phyloP scores from a whole-genome alignment of 2,888 invertebrate genomes.

The Thalpophila matura region DNA sequence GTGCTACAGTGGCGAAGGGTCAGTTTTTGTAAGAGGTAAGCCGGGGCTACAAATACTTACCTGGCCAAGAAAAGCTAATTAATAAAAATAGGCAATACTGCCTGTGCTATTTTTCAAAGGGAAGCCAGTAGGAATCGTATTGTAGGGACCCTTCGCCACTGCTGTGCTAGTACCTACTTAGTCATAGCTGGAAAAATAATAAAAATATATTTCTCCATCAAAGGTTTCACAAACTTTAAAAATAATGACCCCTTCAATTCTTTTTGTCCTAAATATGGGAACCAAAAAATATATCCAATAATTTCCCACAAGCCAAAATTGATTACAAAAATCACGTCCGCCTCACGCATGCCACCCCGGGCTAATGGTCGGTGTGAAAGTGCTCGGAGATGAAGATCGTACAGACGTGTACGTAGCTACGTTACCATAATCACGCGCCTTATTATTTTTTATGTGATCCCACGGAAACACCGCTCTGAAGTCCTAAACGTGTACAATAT shows the following conservation, averaged over 20 bases:
- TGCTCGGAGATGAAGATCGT: slow-evolving; percentile 80
- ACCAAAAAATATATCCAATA: slow-evolving; percentile 21
- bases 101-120: too few species aligned
- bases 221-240: neutral
- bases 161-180: too few species aligned
- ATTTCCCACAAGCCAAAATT: slow-evolving; percentile 51
- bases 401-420: slow-evolving; percentile 66
- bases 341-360: slow-evolving; percentile 60
- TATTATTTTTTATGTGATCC: slow-evolving; percentile 89
- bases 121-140: too few species aligned
- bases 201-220: slow-evolving; percentile 2
- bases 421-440: slow-evolving; percentile 81
- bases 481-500: slow-evolving; percentile 21
- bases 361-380: slow-evolving; percentile 80
- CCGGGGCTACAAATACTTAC: too few species aligned
- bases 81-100: too few species aligned
- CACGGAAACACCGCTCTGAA: slow-evolving; percentile 66
- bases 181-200: neutral
- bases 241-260: slow-evolving; percentile 1
- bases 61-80: too few species aligned
- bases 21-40: too few species aligned
- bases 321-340: slow-evolving; percentile 73
- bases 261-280: slow-evolving; percentile 7
- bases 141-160: too few species aligned
- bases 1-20: too few species aligned